Conservation (phyloP, 64 coral and sea anemone genomes). For the Pocillopora verrucosa region DNA sequence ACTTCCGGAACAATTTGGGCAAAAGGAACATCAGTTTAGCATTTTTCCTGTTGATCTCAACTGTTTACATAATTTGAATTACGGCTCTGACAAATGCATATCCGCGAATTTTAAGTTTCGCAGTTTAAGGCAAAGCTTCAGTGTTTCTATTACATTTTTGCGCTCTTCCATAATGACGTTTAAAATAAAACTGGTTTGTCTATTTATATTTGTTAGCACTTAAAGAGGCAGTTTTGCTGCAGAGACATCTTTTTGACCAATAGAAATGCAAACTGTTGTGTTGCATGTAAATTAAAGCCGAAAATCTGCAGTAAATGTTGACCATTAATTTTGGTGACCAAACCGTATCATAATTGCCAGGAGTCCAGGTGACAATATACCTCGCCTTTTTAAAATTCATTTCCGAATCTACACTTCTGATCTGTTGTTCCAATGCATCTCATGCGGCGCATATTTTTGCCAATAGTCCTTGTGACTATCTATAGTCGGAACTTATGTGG, state of each 20-base stretch:
- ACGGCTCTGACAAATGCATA: too few species aligned
- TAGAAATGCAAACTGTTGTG: not conserved
- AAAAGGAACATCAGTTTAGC: too few species aligned
- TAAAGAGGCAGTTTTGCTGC: not conserved
- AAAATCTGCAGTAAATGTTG: not conserved
- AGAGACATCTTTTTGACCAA: not conserved
- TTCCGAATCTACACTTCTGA: not conserved
- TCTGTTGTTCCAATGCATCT: not conserved
- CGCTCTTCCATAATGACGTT: too few species aligned
- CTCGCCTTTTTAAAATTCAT: not conserved
- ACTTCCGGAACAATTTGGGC: too few species aligned
- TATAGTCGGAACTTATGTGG: not conserved
- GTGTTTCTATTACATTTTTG: too few species aligned
- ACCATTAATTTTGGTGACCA: too few species aligned
- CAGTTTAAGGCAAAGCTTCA: too few species aligned
- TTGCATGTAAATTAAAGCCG: not conserved
- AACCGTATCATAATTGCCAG: too few species aligned
- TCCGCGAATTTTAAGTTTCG: too few species aligned
- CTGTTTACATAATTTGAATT: too few species aligned
- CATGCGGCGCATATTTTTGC: not conserved
- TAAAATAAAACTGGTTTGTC: not conserved
- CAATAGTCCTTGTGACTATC: not conserved
- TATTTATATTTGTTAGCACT: not conserved
- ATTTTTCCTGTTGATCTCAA: too few species aligned
- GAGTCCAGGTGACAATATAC: not conserved